phyloP scores from a whole-genome alignment of 2,113 vertebrate genomes.

The Chionodraco myersi region DNA sequence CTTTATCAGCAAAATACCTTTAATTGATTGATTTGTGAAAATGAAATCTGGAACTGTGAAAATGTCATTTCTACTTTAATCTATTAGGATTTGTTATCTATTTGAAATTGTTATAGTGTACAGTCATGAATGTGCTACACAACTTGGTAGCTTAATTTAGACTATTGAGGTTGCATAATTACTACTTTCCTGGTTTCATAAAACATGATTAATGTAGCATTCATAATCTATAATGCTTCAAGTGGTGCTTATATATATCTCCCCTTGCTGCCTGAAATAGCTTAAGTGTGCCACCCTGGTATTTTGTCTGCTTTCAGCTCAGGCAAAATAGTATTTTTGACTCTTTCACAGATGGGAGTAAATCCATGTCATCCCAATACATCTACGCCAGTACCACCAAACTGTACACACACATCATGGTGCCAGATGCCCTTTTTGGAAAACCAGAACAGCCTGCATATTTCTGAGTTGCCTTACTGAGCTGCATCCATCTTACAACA shows the following conservation, averaged over 20 bases:
- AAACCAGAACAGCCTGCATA: slow-evolving; percentile 42
- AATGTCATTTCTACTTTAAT: slow-evolving; percentile 5
- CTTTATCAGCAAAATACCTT: too few relatives aligned
- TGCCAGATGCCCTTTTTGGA: slow-evolving; percentile 53
- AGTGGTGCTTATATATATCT: neutral
- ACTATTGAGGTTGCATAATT: neutral
- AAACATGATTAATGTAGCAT: neutral
- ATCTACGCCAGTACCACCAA: slow-evolving; percentile 32
- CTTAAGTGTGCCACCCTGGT: neutral
- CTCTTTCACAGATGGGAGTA: slow-evolving; percentile 57
- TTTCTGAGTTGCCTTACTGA: slow-evolving; percentile 32
- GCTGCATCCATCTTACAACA: slow-evolving; percentile 35
- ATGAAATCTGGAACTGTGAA: too few relatives aligned
- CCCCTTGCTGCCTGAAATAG: slow-evolving; percentile 4
- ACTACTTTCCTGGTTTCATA: neutral
- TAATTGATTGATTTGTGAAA: too few relatives aligned
- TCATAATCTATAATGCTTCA: slow-evolving; percentile 5
- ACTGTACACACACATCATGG: slow-evolving; percentile 40
- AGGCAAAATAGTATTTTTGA: slow-evolving; percentile 44
- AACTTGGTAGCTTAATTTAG: neutral
- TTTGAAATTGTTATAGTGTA: neutral
- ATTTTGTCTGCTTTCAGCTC: slow-evolving; percentile 7
- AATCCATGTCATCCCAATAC: slow-evolving; percentile 62
- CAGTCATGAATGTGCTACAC: neutral
- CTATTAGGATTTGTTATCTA: neutral